Conservation (phyloP, 2,888 invertebrate species). For the Halictus quadricinctus region DNA sequence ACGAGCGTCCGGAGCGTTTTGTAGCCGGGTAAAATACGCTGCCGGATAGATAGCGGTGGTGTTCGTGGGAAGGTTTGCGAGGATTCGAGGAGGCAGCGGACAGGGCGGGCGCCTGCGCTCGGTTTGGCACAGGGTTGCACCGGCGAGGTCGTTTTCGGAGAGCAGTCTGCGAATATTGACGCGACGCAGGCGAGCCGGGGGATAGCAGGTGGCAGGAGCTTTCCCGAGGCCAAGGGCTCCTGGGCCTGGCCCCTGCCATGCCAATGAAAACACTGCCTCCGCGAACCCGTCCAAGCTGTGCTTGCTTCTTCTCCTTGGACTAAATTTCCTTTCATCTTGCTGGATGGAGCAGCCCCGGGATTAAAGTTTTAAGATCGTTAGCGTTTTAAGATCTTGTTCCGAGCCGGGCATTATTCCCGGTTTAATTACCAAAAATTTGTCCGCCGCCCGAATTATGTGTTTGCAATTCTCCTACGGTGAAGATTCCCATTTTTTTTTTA, state of each 20-base stretch:
- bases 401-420: background rate
- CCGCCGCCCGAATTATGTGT: background rate
- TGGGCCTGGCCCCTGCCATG: conserved; percentile 38
- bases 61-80: background rate
- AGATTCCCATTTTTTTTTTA: background rate
- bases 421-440: conserved; percentile 9
- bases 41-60: background rate
- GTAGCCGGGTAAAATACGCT: background rate
- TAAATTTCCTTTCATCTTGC: conserved; percentile 35
- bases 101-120: conserved; percentile 58
- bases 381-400: conserved; percentile 1
- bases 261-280: conserved; percentile 41
- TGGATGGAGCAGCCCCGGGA: conserved; percentile 20
- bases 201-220: conserved; percentile 76
- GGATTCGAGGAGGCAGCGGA: conserved; percentile 1
- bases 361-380: conserved; percentile 36
- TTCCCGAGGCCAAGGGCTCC: conserved; percentile 74
- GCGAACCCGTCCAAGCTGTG: conserved; percentile 27
- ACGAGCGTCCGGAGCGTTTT: conserved; percentile 6
- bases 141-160: conserved; percentile 61
- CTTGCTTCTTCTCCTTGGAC: conserved; percentile 37
- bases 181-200: conserved; percentile 76
- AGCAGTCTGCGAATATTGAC: conserved; percentile 75
- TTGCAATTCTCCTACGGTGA: background rate
- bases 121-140: conserved; percentile 34